Evolutionary conservation across 2,113 vertebrate species (phyloP).

Genomic region (Cynocephalus volans): DNA sequence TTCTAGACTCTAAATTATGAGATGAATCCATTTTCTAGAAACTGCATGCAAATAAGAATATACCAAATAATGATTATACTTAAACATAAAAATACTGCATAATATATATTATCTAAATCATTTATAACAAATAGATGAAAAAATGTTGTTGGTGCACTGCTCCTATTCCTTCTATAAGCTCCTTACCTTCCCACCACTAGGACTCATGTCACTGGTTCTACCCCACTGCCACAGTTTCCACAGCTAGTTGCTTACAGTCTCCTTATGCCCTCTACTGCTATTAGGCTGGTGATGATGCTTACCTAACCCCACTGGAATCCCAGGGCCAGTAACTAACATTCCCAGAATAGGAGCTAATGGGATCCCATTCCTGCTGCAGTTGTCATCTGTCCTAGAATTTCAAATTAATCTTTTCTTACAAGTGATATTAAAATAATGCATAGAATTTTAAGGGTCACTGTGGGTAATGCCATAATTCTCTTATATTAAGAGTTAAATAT

Average conservation of each 20-base stretch:
- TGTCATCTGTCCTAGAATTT: not conserved
- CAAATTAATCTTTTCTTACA: not conserved
- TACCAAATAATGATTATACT: constrained; percentile 4
- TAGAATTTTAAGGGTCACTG: not conserved
- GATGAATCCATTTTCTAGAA: not conserved
- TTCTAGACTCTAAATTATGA: not conserved
- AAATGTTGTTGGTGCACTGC: not conserved
- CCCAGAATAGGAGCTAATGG: not conserved
- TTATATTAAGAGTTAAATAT: not conserved
- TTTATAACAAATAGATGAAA: not conserved
- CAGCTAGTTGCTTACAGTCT: not conserved
- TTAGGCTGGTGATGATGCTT: not conserved
- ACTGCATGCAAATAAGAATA: constrained; percentile 7
- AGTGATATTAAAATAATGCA: not conserved
- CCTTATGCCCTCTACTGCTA: not conserved
- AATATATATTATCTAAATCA: not conserved
- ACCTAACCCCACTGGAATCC: not conserved
- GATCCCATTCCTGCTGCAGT: too few species aligned
- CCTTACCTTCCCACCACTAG: not conserved
- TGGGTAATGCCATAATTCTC: not conserved
- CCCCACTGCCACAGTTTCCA: accelerated
- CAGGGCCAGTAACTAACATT: not conserved
- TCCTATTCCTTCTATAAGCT: not conserved
- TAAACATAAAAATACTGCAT: not conserved
- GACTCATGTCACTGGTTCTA: too few species aligned